phyloP scores from a whole-genome alignment of 2,113 vertebrate genomes.

The Anoura caudifer region DNA sequence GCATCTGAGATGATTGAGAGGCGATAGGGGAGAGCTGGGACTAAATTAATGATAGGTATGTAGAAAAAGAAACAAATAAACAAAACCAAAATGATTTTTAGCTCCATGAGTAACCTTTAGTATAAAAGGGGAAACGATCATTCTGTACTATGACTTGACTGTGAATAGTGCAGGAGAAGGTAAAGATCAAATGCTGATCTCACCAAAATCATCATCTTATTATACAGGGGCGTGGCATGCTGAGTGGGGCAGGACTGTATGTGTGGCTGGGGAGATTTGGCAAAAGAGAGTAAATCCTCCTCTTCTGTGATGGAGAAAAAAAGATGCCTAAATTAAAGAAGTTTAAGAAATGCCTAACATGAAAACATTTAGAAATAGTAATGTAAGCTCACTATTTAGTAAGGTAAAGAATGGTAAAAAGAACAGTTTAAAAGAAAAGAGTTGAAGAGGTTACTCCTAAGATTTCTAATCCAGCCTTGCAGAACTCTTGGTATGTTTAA shows the following conservation, averaged over 20 bases:
- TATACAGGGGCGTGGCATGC: not conserved
- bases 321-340: not conserved
- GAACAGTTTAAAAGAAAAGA: not conserved
- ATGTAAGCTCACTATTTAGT: not conserved
- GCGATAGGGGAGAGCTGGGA: not conserved
- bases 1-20: not conserved
- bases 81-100: slow-evolving; percentile 1
- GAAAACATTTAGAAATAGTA: not conserved
- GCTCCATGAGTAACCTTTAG: not conserved
- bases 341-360: not conserved
- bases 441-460: not conserved
- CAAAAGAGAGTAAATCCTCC: not conserved
- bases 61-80: slow-evolving; percentile 9
- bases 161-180: not conserved
- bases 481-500: not conserved
- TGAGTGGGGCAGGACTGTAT: not conserved
- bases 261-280: not conserved
- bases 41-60: not conserved
- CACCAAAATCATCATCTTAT: not conserved
- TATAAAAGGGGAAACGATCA: slow-evolving; percentile 17
- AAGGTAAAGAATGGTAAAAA: not conserved
- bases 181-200: slow-evolving; percentile 22
- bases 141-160: not conserved
- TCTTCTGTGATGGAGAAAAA: not conserved
- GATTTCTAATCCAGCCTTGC: not conserved